These are phyloP conservation scores for Folsomia manolachei DNA, from an alignment of 2,888 invertebrate species.

Conservation along the genomic window DNA sequence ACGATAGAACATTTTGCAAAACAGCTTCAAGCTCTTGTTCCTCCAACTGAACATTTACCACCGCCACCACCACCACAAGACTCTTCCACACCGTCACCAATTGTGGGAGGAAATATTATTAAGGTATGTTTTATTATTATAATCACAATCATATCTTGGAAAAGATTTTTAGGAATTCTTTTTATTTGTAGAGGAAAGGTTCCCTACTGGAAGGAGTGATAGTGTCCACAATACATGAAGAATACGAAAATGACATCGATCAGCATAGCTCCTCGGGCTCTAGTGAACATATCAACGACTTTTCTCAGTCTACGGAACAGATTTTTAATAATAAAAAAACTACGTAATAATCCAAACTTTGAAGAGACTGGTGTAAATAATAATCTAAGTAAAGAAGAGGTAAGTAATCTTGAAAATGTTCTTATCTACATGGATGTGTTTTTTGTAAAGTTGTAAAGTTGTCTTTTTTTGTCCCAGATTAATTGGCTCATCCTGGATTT, in stretches of 20 bases:
- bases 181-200: neutral
- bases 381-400: no score
- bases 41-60: constrained; percentile 1
- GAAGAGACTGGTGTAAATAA: no score
- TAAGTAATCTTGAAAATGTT: no score
- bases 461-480: no score
- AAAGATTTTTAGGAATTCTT: neutral
- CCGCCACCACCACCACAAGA: neutral
- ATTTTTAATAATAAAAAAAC: no score
- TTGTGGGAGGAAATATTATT: neutral
- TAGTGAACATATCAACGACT: neutral
- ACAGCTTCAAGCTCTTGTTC: constrained; percentile 56
- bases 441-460: no score
- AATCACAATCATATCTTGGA: no score
- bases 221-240: constrained; percentile 25
- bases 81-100: no score
- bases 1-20: constrained; percentile 64
- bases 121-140: no score
- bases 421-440: no score
- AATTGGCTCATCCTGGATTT: constrained; percentile 60
- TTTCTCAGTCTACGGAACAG: neutral
- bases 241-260: constrained; percentile 15
- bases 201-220: neutral
- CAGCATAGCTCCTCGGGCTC: neutral
- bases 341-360: no score